Conservation (phyloP, 2,797 vertebrate species). For the Tragelaphus oryx region DNA sequence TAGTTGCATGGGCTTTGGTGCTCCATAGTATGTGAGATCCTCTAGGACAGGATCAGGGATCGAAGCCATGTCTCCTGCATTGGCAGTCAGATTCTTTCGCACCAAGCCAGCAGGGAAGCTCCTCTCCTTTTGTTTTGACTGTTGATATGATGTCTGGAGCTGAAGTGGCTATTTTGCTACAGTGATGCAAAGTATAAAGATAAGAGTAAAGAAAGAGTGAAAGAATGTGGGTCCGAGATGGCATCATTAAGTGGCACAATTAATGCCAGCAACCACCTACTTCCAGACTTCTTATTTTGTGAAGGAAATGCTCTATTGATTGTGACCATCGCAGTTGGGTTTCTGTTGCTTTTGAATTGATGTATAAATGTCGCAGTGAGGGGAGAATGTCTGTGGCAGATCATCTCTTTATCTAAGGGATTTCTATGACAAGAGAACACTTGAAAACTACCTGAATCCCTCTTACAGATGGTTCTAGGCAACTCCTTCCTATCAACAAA, state of each 20-base stretch:
- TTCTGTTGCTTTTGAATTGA: neutral
- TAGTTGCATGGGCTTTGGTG: neutral
- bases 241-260: neutral
- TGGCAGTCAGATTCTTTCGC: neutral
- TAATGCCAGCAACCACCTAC: neutral
- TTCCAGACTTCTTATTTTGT: neutral
- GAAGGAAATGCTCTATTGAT: neutral
- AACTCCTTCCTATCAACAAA: neutral
- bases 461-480: neutral
- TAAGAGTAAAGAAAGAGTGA: neutral
- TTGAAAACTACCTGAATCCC: neutral
- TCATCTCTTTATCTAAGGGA: neutral
- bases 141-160: neutral
- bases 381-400: neutral
- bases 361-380: neutral
- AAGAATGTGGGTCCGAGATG: neutral
- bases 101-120: neutral
- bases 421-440: neutral
- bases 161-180: neutral
- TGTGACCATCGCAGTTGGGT: neutral
- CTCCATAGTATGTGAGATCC: neutral
- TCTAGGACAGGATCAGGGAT: neutral
- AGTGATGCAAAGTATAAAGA: neutral
- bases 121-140: neutral
- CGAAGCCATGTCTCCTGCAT: neutral